Percentiles rank a stretch among this genome's conserved stretches.
Conservation (phyloP, 2,888 invertebrate genomes). For the Acanthosepion lycidas region DNA sequence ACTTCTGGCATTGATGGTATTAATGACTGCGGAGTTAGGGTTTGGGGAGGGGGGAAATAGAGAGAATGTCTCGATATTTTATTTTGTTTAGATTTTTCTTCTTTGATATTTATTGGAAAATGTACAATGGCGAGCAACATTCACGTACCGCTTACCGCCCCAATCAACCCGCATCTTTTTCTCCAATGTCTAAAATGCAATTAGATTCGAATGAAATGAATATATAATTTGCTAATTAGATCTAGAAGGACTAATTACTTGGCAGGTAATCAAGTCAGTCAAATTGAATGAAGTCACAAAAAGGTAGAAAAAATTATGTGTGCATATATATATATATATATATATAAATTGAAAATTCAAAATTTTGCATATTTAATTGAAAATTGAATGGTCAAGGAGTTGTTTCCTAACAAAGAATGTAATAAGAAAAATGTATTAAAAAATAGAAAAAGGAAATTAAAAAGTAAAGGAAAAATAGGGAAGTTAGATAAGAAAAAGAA, state of each 20-base stretch:
- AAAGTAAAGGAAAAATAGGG: too few species aligned
- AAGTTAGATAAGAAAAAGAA: too few species aligned
- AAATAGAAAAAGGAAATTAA: too few species aligned
- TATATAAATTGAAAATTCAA: too few species aligned
- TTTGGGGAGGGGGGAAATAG: too few species aligned
- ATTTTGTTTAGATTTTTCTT: background rate
- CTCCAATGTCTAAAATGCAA: background rate
- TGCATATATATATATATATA: too few species aligned
- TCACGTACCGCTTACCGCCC: background rate
- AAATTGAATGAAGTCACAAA: background rate
- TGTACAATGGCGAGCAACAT: background rate
- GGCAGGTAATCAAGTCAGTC: background rate
- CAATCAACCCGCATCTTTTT: background rate
- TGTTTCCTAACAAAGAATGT: too few species aligned
- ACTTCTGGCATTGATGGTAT: background rate
- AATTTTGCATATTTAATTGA: too few species aligned
- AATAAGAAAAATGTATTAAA: too few species aligned
- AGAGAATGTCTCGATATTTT: background rate
- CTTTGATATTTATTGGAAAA: background rate
- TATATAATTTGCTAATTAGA: conserved; percentile 14
- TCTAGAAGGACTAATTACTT: conserved; percentile 10
- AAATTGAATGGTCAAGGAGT: too few species aligned
- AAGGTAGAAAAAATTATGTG: background rate
- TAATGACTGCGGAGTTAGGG: background rate
- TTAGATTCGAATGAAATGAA: background rate